Conservation (phyloP, 2,888 invertebrate species). For the Melanotus villosus region DNA sequence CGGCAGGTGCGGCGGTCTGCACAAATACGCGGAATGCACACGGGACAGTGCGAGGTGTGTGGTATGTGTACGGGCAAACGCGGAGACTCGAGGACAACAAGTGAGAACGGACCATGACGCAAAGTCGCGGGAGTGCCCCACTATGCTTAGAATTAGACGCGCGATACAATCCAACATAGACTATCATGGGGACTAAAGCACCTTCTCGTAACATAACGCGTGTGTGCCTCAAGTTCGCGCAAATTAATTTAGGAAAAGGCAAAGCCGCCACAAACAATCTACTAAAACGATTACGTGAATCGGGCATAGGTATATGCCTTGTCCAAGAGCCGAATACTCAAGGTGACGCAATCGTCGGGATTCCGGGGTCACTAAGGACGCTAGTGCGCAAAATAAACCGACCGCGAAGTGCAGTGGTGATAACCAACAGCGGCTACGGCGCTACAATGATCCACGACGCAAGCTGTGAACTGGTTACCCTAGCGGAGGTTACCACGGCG, state of each 20-base stretch:
- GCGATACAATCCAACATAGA: background rate
- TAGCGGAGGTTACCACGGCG: too few species aligned
- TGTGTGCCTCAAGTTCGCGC: background rate
- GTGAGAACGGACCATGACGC: background rate
- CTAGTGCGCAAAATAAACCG: too few species aligned
- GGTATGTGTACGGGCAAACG: background rate
- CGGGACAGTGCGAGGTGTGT: background rate
- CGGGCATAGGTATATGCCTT: background rate
- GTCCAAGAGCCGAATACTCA: background rate
- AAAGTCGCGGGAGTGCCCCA: background rate
- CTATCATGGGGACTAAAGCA: background rate
- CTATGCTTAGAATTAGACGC: background rate
- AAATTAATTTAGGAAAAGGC: background rate
- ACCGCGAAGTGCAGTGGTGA: too few species aligned
- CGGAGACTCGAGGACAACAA: background rate
- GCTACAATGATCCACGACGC: too few species aligned
- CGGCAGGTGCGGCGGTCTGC: background rate
- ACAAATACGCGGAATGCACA: background rate
- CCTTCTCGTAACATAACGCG: background rate
- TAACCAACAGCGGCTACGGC: too few species aligned
- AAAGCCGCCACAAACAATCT: background rate
- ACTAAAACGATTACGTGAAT: background rate
- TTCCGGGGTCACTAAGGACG: too few species aligned
- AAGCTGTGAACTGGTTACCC: too few species aligned
- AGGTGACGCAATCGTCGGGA: too few species aligned